Base-by-base conservation (phyloP, 2,113 vertebrate genomes). In the Varanus salvator region DNA sequence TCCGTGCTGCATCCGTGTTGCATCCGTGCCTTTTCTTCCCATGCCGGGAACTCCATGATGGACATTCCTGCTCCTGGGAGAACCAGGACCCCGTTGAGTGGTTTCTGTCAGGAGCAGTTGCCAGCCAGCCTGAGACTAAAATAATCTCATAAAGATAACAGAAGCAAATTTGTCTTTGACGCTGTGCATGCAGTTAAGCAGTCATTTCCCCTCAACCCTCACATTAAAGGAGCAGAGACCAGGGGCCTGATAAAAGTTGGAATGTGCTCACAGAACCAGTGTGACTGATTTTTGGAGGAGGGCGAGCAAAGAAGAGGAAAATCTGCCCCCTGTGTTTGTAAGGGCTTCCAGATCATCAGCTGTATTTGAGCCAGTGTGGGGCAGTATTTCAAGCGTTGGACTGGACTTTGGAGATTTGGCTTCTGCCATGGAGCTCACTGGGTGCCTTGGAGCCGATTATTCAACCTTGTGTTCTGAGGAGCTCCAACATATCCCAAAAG, bases 141-240 rank as follows among this genome's bases (percentile, higher is more conserved):
- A 94, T 89, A 89, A 72, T 90, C 94, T 92, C 89, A 91, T 95
- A 92, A 60, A 93, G 91, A 94, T 93, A 95, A 92, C 92, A 85
- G 94, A 94, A 94, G 93, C 93, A 95, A 93, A 89, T 93, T 93
- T 89, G 91, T 95, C 93, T 96, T 95, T 95, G 94, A 96, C 95
- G 93, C 94, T 89, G 90, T 91, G 90, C 87, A 91, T 94, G 94
- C 93, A 92, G 93, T 86, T 93, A 94, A 95, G 90, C 89, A 6
- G 87, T 95, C 87, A 92, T 94, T 96, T 96, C 95, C 95, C 93
- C 94, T 92, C 91, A 92, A 94, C 93, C 71, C 76, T 89, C 81
- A 93, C 82, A 93, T 96, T 95, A 95, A 95, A 96, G 87, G 89
- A 80, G 89, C 57, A 93, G 91, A 95, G 94, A 93, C 93, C 93